Base-by-base conservation (phyloP, 2,888 invertebrate genomes). In the Lasioglossum marginatum region DNA sequence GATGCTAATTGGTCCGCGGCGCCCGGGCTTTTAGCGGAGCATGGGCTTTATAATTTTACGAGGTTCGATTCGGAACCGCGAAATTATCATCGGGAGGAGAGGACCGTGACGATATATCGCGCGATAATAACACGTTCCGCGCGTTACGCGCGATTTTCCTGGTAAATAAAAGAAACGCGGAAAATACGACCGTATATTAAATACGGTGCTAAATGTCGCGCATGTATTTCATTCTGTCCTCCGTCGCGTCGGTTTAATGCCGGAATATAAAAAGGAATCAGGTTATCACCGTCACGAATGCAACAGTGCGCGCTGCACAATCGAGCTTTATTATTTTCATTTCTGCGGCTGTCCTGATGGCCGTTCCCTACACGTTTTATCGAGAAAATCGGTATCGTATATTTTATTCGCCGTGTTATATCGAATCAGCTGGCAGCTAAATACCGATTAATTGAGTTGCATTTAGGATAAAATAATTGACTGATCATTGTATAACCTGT, bases 1-100 rank as follows among this genome's bases (percentile, higher is more conserved):
- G 89, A 89, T 90, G 92, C 89, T 92, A 93, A 93, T 93, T 92
- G 90, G 87, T 82, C 81, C 77, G 85, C 88, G 84, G 90, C 87
- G 89, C 87, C 90, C 88, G 83, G 89, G 90, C 90, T 88, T 90
- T 90, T 87, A 92, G 88, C 88, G 85, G 66, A 76, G 70, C 68
- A 45, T 66, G 92, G 75, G 92, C 92, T 94, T 94, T 91, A 92
- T 92, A 93, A 93, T 93, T 94, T 93, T 92, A 93, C 92, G 92
- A 92, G 80, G 45, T 75, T 66, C 82, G 87, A 82, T 89, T 79
- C 68, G 83, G 37, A 77, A 82, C 68, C 63, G 31, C 73, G 52
- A 23, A 83, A 82, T 87, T 80, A 86, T 78, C 70, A 40, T 77
- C 16, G 37, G 27, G 4, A 74, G 27, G 48, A 23, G 73, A 23